These are phyloP conservation scores for Schizopygopsis pylzovi DNA, from an alignment of 2,797 vertebrate species.

Conservation along the genomic window DNA sequence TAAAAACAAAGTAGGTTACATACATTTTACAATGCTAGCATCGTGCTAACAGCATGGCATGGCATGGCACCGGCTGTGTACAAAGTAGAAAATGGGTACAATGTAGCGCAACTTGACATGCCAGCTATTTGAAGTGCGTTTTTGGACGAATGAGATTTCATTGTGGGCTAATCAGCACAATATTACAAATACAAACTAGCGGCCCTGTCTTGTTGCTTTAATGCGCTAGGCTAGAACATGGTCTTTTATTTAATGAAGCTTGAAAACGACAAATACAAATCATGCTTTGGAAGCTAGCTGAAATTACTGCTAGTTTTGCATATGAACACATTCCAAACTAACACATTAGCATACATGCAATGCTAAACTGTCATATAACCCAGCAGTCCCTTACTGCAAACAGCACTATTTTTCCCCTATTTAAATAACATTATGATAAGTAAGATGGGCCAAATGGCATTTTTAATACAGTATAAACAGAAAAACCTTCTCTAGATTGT, in stretches of 20 bases:
- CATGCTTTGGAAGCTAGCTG: not conserved
- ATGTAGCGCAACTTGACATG: not conserved
- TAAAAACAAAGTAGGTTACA: not conserved
- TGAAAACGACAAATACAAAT: not conserved
- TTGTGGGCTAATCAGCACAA: not conserved
- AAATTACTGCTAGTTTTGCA: not conserved
- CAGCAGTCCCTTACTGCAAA: not conserved
- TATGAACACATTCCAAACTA: not conserved
- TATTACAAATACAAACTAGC: not conserved
- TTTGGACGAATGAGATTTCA: not conserved
- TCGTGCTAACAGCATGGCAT: not conserved
- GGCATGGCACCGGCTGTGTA: not conserved
- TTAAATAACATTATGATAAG: slow-evolving; percentile 15
- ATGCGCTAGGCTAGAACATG: not conserved
- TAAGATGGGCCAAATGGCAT: not conserved
- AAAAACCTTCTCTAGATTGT: not conserved
- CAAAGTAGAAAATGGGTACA: not conserved
- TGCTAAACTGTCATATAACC: not conserved
- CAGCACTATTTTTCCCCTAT: not conserved
- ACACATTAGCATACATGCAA: not conserved
- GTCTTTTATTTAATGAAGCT: not conserved
- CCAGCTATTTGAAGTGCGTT: not conserved
- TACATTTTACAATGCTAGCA: not conserved
- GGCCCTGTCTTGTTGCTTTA: not conserved
- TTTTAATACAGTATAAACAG: not conserved